These are phyloP conservation scores for Rhyacichthys aspro DNA, from an alignment of 2,797 vertebrate species.

Conservation along the genomic window DNA sequence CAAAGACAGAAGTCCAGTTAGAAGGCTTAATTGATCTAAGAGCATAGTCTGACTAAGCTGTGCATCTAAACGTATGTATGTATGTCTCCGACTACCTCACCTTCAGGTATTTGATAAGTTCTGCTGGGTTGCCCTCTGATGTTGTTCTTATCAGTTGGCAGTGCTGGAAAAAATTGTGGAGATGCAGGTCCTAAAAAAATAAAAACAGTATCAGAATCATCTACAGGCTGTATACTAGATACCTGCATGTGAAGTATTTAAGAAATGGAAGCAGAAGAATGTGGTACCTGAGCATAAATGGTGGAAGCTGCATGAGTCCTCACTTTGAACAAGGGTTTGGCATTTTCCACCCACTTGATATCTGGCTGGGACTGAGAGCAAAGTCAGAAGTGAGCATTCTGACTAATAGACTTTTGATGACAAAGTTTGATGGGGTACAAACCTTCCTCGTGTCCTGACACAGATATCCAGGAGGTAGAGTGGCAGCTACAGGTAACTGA, in stretches of 20 bases:
- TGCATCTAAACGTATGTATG: not conserved
- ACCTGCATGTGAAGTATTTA: not conserved
- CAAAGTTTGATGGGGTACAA: not conserved
- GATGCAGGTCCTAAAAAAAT: conserved; percentile 88
- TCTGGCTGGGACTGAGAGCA: conserved; percentile 79
- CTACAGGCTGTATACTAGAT: not conserved
- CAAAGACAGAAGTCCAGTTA: too few relatives aligned
- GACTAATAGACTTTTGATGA: not conserved
- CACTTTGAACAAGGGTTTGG: conserved; percentile 91
- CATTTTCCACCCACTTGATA: conserved; percentile 95
- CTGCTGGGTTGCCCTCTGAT: conserved; percentile 86
- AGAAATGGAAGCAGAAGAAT: not conserved
- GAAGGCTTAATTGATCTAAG: too few relatives aligned
- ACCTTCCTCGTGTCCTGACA: conserved; percentile 87
- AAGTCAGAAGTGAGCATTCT: not conserved
- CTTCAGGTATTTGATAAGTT: conserved; percentile 95
- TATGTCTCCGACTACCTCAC: conserved; percentile 62
- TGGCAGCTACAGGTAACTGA: conserved; percentile 88
- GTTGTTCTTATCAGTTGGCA: conserved; percentile 88
- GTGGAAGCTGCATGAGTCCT: conserved; percentile 90
- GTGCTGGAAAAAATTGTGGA: conserved; percentile 95
- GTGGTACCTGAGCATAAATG: conserved; percentile 89
- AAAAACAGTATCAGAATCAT: conserved; percentile 4
- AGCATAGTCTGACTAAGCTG: not conserved
- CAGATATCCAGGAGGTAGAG: conserved; percentile 89